phyloP scores from a whole-genome alignment of 1,140 invertebrate species.

The Lordiphosa stackelbergi region DNA sequence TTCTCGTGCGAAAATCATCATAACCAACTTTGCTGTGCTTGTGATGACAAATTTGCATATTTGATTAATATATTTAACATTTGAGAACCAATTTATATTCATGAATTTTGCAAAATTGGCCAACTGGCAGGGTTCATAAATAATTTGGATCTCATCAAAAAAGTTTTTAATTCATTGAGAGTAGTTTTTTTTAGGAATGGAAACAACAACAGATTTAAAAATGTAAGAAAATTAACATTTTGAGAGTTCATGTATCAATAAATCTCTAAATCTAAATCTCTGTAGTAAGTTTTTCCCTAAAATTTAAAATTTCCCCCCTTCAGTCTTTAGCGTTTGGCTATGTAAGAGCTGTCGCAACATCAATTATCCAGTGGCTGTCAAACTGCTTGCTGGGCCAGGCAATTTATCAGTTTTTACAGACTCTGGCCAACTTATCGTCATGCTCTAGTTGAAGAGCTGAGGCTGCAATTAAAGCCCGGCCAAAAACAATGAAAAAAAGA shows the following conservation, averaged over 20 bases:
- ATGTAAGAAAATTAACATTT: too few relatives aligned
- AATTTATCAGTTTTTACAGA: conserved; percentile 14
- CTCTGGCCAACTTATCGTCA: not conserved
- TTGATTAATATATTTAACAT: conserved; percentile 62
- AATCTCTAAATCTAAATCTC: too few relatives aligned
- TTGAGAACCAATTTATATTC: conserved; percentile 64
- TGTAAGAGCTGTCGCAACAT: not conserved
- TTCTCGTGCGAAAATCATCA: conserved; percentile 33
- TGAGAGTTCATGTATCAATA: too few relatives aligned
- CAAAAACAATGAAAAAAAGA: conserved; percentile 1
- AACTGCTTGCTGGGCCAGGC: conserved; percentile 22
- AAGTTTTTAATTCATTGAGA: conserved; percentile 24
- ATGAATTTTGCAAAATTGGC: conserved; percentile 59
- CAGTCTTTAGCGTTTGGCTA: not conserved
- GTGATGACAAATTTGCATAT: conserved; percentile 50
- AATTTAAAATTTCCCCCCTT: too few relatives aligned
- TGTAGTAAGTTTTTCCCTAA: too few relatives aligned
- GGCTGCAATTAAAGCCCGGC: conserved; percentile 5
- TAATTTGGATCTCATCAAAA: conserved; percentile 34
- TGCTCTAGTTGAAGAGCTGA: conserved; percentile 7
- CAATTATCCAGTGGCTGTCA: conserved; percentile 25
- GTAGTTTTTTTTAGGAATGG: not conserved
- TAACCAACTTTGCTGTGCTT: conserved; percentile 5
- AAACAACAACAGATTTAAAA: too few relatives aligned
- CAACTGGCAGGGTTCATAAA: conserved; percentile 25